Base-by-base conservation (phyloP, 2,797 vertebrate genomes). In the Brotogeris chrysoptera region DNA sequence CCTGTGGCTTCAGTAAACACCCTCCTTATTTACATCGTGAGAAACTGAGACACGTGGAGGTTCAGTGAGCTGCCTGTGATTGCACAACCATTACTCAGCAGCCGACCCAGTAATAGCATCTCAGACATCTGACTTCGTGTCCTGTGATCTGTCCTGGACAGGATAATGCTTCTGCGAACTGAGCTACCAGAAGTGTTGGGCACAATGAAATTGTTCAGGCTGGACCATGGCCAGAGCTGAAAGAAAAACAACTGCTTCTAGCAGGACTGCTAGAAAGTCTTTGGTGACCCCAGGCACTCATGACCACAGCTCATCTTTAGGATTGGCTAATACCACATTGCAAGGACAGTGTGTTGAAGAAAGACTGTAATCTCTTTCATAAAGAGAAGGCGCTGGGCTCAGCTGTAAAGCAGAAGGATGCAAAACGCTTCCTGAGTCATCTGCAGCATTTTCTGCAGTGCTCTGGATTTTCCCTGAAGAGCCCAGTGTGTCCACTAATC, bases 121-220 rank as follows among this genome's bases (percentile, higher is more conserved):
- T 66, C 32, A 3, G 72, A 7, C 72, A 39, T 72, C 89, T 69
- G 76, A 80, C 78, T 44, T 76, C 27, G 36, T 12, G 73, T 77
- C 85, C 85, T 4, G 1, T 89, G 93, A 71, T 32, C 80, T 30
- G 32, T 32, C 38, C 80, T 24, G n/a, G 36, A 12, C 21, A 12
- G 66, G 38, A 28, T 38, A 18, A 50, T 28, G n/a, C 47, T 61
- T 10, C 70, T 78, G 57, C 2, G 8, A 78, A 5, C 25, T 6
- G 76, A 83, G 90, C 76, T 95, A 86, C 77, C 39, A 32, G 82
- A 76, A 66, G 61, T 61, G 72, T 32, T 43, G 80, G 17, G 46
- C 57, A 80, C 39, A 57, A 6, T 5, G 11, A 20, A 88, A 41
- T 28, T 47, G 16, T n/a, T 30, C n/a, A 12, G 60, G 66, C 36